Base-by-base conservation (phyloP, 2,113 vertebrate species). In the Halcyon malimbica region DNA sequence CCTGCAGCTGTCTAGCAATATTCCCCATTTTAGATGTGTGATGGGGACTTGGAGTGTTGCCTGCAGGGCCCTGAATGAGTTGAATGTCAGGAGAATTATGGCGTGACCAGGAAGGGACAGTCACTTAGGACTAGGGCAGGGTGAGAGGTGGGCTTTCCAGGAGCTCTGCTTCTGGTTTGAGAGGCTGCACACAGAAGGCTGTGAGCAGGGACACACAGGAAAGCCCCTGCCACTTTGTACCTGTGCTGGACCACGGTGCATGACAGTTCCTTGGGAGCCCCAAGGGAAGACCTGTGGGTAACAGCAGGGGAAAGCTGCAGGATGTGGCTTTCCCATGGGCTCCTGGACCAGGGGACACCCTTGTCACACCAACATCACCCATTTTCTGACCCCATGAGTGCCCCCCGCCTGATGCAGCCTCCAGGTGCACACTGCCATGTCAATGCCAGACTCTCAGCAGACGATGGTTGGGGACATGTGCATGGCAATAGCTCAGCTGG, bases 381-480 rank as follows among this genome's bases (percentile, higher is more conserved):
- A 2, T 57, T 41, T 60, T 44, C 24, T 51, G 17, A 53, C 39
- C 33, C 46, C 25, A 3, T 41, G 16, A 21, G 3, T 35, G 21
- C 10, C 51, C 12, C 14, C 13, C 12, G 67, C 62, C 26, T 74
- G 33, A 65, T 87, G 26, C 63, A 69, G 60, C 17, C 37, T 28
- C 50, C 13, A 4, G 28, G 24, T 59, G 37, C 54, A 73, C 53
- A 13, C 24, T 64, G 42, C 39, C 44, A 6, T 21, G 21, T 39
- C 50, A 75, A 48, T 6, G 35, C 67, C 28, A 39, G 17, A 7
- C 13, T 28, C 37, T 17, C 39, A 70, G 56, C 39, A n/a, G 56
- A 51, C 44, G 20, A 39, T 0, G 3, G n/a, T 26, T 5, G 1
- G 42, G 48, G 21, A 53, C 19, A 23, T 1, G 0, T 8, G 11